These are phyloP conservation scores for Brachionus plicatilis DNA, from an alignment of 1,140 invertebrate species.

Conservation along the genomic window DNA sequence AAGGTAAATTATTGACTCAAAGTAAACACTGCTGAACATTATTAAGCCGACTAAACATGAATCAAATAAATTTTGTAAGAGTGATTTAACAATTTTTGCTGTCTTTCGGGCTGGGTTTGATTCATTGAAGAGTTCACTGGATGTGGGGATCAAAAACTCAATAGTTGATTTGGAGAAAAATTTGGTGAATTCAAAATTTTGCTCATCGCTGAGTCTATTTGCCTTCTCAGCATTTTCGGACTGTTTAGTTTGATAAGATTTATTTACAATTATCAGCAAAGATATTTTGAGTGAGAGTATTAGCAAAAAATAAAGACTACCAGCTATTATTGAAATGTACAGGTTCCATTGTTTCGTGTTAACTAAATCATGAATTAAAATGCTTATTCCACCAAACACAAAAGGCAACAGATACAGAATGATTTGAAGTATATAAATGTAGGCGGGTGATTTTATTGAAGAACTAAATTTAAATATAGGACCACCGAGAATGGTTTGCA, in stretches of 20 bases:
- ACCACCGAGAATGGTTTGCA: conserved; percentile 56
- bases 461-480: conserved; percentile 47
- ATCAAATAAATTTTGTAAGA: conserved; percentile 44
- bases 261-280: neutral
- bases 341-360: conserved; percentile 42
- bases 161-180: conserved; percentile 6
- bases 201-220: neutral
- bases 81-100: conserved; percentile 48
- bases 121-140: neutral
- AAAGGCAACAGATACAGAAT: conserved; percentile 49
- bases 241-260: neutral
- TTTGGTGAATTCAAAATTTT: conserved; percentile 11
- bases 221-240: neutral
- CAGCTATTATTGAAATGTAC: conserved; percentile 44
- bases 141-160: neutral
- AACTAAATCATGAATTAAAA: conserved; percentile 46
- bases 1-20: conserved; percentile 48
- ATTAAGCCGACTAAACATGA: conserved; percentile 2
- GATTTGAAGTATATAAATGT: conserved; percentile 52
- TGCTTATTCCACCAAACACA: conserved; percentile 49
- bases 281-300: conserved; percentile 47
- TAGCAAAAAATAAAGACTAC: conserved; percentile 45
- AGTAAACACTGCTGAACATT: conserved; percentile 48
- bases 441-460: conserved; percentile 49
- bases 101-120: conserved; percentile 48